Percentiles rank a stretch among this genome's conserved stretches.
Evolutionary conservation across 2,113 vertebrate genomes (phyloP).

Genomic region (Upupa epops): DNA sequence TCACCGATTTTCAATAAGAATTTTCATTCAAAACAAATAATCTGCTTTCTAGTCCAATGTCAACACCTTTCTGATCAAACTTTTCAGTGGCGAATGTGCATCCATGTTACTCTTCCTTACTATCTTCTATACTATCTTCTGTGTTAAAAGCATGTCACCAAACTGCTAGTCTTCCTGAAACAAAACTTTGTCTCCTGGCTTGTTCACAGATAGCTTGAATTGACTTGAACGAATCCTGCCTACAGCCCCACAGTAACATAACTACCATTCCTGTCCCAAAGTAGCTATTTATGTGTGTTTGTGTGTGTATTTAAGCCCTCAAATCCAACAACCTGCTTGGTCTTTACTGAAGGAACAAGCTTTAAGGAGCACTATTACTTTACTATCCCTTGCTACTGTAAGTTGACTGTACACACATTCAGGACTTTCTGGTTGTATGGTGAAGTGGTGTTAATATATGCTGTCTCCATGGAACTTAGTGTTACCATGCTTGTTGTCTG

Average conservation of each 20-base stretch:
- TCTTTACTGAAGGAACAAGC: not conserved
- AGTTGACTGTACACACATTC: not conserved
- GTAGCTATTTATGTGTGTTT: fast-evolving
- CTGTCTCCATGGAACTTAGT: not conserved
- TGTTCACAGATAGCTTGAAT: not conserved
- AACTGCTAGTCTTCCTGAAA: not conserved
- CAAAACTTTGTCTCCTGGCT: not conserved
- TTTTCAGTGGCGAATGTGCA: not conserved
- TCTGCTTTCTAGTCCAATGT: not conserved
- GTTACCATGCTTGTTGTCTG: not conserved
- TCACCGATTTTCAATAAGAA: not conserved
- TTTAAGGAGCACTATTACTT: not conserved
- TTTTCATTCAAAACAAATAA: not conserved
- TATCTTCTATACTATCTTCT: not conserved
- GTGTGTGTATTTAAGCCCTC: not conserved
- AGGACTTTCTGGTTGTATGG: not conserved
- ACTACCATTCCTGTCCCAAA: not conserved
- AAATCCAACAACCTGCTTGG: not conserved
- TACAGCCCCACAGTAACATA: not conserved
- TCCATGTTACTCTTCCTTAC: not conserved
- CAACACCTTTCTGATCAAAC: not conserved
- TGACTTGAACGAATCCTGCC: not conserved
- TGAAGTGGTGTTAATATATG: not conserved
- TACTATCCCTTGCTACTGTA: not conserved
- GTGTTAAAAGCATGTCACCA: not conserved